These are phyloP conservation scores for Berghia stephanieae DNA, from an alignment of 1,140 invertebrate genomes.

Conservation along the genomic window DNA sequence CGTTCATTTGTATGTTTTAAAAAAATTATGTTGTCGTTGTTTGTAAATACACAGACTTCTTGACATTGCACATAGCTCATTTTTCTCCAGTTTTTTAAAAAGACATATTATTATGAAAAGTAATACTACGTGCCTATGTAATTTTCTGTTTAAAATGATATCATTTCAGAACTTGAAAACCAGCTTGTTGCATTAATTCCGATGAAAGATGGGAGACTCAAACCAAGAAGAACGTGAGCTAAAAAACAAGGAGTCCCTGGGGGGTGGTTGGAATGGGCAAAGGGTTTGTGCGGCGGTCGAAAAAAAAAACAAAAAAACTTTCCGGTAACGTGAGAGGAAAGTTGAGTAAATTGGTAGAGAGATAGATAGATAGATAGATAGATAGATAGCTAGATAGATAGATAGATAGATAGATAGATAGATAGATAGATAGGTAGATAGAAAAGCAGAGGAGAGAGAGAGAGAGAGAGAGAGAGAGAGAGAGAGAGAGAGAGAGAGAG, in stretches of 20 bases:
- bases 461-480: background rate
- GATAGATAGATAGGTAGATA: background rate
- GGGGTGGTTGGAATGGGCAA: too few species aligned
- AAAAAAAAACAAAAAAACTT: background rate
- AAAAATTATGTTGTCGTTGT: background rate
- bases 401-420: background rate
- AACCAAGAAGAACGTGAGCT: conserved; percentile 65
- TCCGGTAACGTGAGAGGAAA: background rate
- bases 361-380: background rate
- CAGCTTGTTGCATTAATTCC: conserved; percentile 66
- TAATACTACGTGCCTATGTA: background rate
- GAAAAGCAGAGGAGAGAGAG: background rate
- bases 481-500: background rate
- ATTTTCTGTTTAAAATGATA: background rate
- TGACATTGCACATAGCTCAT: too few species aligned
- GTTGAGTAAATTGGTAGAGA: background rate
- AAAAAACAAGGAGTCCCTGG: too few species aligned
- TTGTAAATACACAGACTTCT: too few species aligned
- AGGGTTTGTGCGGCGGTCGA: background rate
- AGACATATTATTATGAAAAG: background rate
- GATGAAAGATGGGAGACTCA: conserved; percentile 63
- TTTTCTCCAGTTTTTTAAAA: background rate
- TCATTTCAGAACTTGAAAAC: conserved; percentile 58
- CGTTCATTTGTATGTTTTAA: too few species aligned
- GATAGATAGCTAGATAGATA: background rate